Percentiles rank a stretch among this genome's conserved stretches.
phyloP scores from a whole-genome alignment of 2,888 invertebrate genomes.

The Polydrusus cervinus region DNA sequence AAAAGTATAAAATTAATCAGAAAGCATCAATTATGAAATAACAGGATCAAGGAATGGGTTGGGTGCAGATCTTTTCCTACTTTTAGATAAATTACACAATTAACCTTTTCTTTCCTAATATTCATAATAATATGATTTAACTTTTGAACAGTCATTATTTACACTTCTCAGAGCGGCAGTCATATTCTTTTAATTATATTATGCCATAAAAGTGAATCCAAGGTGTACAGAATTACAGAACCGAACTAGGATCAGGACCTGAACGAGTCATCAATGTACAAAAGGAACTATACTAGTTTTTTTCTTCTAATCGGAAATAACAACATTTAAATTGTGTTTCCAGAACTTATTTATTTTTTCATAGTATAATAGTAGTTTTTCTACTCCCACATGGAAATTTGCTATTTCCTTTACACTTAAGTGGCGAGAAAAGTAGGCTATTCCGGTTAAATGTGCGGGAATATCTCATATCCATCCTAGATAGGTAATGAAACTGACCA shows the following conservation, averaged over 20 bases:
- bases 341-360: no score
- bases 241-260: conserved; percentile 1
- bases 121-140: conserved; percentile 31
- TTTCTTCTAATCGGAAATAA: no score
- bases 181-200: conserved; percentile 39
- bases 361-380: no score
- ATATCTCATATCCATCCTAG: no score
- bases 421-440: no score
- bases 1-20: neutral
- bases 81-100: conserved; percentile 37
- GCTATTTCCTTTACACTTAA: no score
- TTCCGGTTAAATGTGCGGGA: no score
- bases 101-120: conserved; percentile 32
- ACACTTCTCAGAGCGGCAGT: conserved; percentile 26
- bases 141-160: conserved; percentile 40
- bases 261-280: no score
- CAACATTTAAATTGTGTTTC: no score
- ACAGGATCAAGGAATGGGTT: conserved; percentile 12
- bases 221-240: conserved; percentile 23
- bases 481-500: no score
- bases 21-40: conserved; percentile 12
- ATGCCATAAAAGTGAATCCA: conserved; percentile 38
- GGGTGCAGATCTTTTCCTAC: conserved; percentile 21
- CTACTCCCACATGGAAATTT: no score
- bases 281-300: no score